Evolutionary conservation across 2,113 vertebrate species (phyloP).

Genomic region (Platycercus adscitus): DNA sequence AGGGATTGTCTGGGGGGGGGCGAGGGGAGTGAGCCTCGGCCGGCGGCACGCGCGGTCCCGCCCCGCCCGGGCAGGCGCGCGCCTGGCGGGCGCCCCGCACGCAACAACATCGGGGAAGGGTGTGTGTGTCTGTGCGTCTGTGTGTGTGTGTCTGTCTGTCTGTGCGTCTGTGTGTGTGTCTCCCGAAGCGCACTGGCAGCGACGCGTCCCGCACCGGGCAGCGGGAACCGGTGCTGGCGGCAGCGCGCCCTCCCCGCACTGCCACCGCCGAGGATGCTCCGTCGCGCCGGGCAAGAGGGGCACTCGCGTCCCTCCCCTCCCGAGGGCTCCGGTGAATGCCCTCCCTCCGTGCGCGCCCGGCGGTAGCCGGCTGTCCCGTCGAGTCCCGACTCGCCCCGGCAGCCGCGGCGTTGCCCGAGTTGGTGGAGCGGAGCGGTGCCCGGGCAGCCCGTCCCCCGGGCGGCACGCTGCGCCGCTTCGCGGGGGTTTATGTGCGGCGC

Average conservation of each 20-base stretch:
- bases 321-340: not conserved
- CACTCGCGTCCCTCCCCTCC: not conserved
- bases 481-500: not conserved
- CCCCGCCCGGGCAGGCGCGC: not conserved
- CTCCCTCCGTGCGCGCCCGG: not conserved
- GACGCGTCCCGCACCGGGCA: not conserved
- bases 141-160: too few species aligned
- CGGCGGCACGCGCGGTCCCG: accelerated
- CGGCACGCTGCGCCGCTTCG: not conserved
- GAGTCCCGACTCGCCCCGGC: not conserved
- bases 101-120: not conserved
- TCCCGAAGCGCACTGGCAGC: not conserved
- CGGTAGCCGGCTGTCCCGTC: not conserved
- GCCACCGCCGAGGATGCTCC: not conserved
- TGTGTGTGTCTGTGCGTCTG: too few species aligned
- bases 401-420: not conserved
- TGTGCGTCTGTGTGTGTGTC: too few species aligned
- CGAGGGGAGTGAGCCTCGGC: not conserved
- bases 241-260: not conserved
- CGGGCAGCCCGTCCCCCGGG: not conserved
- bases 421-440: not conserved
- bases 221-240: too few species aligned
- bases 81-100: not conserved
- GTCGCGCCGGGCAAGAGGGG: not conserved
- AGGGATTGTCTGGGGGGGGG: too few species aligned